Percentiles rank a stretch among this genome's conserved stretches.
Conservation (phyloP, 2,888 invertebrate genomes). For the Acanthoscelides obtectus region DNA sequence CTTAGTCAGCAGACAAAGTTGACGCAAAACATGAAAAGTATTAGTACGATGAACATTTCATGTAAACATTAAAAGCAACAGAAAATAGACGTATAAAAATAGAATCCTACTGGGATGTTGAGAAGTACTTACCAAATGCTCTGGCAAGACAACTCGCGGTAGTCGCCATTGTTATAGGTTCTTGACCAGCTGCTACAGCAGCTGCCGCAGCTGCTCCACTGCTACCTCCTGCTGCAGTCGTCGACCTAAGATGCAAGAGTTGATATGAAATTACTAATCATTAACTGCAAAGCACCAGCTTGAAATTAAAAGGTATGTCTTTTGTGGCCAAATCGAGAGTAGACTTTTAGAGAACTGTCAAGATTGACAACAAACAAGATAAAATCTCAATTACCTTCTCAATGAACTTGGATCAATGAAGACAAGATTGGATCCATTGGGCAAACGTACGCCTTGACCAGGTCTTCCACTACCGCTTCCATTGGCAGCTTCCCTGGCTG, state of each 20-base stretch:
- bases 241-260: not conserved
- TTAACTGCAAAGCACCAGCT: no score
- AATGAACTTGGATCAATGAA: constrained; percentile 94
- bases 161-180: constrained; percentile 90
- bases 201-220: constrained; percentile 60
- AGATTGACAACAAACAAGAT: no score
- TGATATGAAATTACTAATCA: no score
- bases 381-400: constrained; percentile 53
- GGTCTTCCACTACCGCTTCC: constrained; percentile 47
- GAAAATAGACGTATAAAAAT: no score
- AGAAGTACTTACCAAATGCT: constrained; percentile 67
- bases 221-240: constrained; percentile 61
- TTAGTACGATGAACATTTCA: not conserved
- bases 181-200: constrained; percentile 68
- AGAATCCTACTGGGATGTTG: not conserved
- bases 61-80: not conserved
- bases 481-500: constrained; percentile 57
- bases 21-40: not conserved
- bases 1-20: no score
- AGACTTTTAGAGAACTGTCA: no score
- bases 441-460: constrained; percentile 64
- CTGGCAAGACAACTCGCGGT: constrained; percentile 87
- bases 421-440: constrained; percentile 83
- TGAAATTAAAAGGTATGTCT: no score
- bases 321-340: no score